These are phyloP conservation scores for Polyploca ridens DNA, from an alignment of 2,888 invertebrate species.

Conservation along the genomic window DNA sequence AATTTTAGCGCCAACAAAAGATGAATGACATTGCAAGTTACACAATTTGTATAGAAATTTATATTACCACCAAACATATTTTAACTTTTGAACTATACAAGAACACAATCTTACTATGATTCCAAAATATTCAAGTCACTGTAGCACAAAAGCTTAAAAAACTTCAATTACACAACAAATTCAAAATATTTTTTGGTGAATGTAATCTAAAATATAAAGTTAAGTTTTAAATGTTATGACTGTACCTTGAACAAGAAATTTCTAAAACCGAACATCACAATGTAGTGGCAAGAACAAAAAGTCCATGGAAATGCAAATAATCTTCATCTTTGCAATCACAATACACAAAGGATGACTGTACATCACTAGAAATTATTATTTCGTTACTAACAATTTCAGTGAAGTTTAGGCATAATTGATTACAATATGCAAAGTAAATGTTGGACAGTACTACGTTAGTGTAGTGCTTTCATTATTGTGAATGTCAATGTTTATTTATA, in stretches of 20 bases:
- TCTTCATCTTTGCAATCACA: neutral
- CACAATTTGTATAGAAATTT: neutral
- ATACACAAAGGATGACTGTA: neutral
- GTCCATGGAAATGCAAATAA: neutral
- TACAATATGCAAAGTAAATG: slow-evolving; percentile 26
- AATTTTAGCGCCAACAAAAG: slow-evolving; percentile 3
- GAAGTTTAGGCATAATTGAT: slow-evolving; percentile 1
- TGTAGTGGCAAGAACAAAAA: slow-evolving; percentile 4
- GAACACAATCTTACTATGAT: neutral
- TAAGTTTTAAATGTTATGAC: slow-evolving; percentile 14
- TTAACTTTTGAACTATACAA: neutral
- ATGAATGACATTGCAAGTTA: slow-evolving; percentile 6
- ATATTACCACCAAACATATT: neutral
- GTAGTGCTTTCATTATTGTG: slow-evolving; percentile 34
- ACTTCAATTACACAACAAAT: neutral
- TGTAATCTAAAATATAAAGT: neutral
- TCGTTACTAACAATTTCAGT: neutral
- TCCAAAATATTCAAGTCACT: slow-evolving; percentile 13
- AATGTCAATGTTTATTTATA: slow-evolving; percentile 72
- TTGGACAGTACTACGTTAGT: slow-evolving; percentile 20
- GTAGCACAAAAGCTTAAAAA: slow-evolving; percentile 13
- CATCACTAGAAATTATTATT: neutral
- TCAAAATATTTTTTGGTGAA: neutral
- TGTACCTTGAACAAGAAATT: slow-evolving; percentile 64
- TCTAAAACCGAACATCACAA: slow-evolving; percentile 61